Evolutionary conservation across 2,113 vertebrate genomes (phyloP), one percentile per base, ranked within the genome.

Genomic region (Oenanthe oenanthe): DNA sequence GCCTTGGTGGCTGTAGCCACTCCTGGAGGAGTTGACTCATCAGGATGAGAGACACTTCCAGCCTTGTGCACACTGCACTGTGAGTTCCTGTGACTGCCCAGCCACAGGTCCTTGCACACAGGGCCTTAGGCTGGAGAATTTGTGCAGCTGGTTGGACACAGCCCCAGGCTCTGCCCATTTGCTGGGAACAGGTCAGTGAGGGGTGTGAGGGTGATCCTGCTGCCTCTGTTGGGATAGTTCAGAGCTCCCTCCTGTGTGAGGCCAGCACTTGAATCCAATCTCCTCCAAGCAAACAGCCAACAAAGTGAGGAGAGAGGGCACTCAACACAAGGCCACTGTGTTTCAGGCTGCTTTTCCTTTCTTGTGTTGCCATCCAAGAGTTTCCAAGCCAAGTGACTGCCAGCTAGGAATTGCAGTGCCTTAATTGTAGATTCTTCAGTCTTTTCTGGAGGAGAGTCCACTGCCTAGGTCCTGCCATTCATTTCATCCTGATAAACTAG

Each of bases 21-120:
- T 88, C 31, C 6, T 1, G 4, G 45, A 80, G 51, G 36, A 58
- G 7, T 13, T 62, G 22, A 24, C 70, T 83, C 81, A 15, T 38
- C 17, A 24, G 40, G 22, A 26, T 54, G 28, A 62, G 57, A 38
- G 42, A 7, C 16, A 9, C 31, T 13, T 65, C 4, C 47, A 53
- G 51, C 50, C 38, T 16, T 48, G 56, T 25, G 25, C 0, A 0
- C 22, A 0, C 21, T 6, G 4, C 8, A 0, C 32, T 36, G 12
- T 0, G 1, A 48, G 54, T 20, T 76, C 3, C n/a, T 26, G 54
- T 17, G 57, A 7, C 24, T 12, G 3, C 14, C n/a, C 38, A 13
- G 65, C 65, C n/a, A 3, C 26, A 3, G 32, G 29, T 31, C 42
- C 61, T 43, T 57, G 61, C 17, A 4, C 24, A 4, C 18, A 60